Base-by-base conservation (phyloP, 2,888 invertebrate species). In the Amphipyra tragopoginis region DNA sequence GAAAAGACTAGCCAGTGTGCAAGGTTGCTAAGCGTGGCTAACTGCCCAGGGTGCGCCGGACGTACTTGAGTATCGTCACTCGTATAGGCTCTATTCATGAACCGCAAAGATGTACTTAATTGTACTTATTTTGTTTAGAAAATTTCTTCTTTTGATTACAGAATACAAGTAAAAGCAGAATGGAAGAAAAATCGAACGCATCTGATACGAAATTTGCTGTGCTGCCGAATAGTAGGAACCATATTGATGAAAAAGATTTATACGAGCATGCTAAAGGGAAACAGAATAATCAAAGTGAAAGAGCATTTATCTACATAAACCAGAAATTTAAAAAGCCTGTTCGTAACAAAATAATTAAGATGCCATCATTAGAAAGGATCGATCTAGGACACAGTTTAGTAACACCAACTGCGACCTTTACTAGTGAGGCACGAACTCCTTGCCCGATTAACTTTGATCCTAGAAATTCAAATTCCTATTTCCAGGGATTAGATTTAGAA, bases 281-380 rank as follows among this genome's bases (percentile, higher is more conserved):
- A 77, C 69, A 81, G 29, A 86, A 82, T 42, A 88, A 83, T 65
- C 73, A 90, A 15, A 86, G 81, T 65, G 88, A 89, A 79, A 84
- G 93, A 71, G 89, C 93, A 21, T 90, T 87, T 57, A 79, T 93
- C n/a, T 89, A 81, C 48, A 81, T 91, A 26, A 89, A 90, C 48
- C 85, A 87, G 65, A 86, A 79, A 65, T 85, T 75, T 65, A 89
- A 71, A 60, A 84, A 79, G 8, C 78, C 81, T 13, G 43, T 65
- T 48, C 55, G 63, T 26, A 64, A 54, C n/a, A 61, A 62, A 10
- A 48, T 57, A 44, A 52, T 67, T n/a, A 53, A 39, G 33, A 4
- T 54, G 11, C 1, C 14, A 21, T 14, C 58, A 15, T 5, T 14
- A 13, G 43, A 49, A 1, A 49, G 13, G 3, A 1, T 34, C 2